A percentile compares a stretch with the other conserved stretches of the same genome.
Conservation (phyloP, 2,113 vertebrate species). For the Neofelis nebulosa region DNA sequence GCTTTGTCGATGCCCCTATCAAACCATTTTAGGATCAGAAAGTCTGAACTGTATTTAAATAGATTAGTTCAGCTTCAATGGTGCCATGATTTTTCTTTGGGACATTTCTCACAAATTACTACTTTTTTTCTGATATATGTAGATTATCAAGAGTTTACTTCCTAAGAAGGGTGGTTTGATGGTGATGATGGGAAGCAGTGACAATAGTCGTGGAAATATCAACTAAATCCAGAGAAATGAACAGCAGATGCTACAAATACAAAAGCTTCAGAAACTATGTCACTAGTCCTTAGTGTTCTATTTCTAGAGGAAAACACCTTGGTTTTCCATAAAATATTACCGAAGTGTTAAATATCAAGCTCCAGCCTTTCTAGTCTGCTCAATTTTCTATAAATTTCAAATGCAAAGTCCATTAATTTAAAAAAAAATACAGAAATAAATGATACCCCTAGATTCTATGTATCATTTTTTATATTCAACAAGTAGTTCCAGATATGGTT, state of each 20-base stretch:
- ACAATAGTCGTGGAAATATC: background rate
- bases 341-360: background rate
- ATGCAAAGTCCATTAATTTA: background rate
- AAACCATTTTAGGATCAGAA: conserved; percentile 10
- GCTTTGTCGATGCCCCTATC: background rate
- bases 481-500: background rate
- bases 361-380: background rate
- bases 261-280: conserved; percentile 32
- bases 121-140: background rate
- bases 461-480: background rate
- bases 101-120: background rate
- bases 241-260: background rate
- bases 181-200: background rate
- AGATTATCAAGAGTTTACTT: background rate
- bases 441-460: background rate
- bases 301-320: background rate
- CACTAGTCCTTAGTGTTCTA: background rate
- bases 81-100: background rate
- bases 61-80: background rate
- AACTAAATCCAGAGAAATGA: conserved; percentile 13
- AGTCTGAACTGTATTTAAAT: conserved; percentile 18
- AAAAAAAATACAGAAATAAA: background rate
- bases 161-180: background rate
- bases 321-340: background rate
- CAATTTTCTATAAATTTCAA: background rate